phyloP scores from a whole-genome alignment of 2,113 vertebrate species.

The Trogon melanurus region DNA sequence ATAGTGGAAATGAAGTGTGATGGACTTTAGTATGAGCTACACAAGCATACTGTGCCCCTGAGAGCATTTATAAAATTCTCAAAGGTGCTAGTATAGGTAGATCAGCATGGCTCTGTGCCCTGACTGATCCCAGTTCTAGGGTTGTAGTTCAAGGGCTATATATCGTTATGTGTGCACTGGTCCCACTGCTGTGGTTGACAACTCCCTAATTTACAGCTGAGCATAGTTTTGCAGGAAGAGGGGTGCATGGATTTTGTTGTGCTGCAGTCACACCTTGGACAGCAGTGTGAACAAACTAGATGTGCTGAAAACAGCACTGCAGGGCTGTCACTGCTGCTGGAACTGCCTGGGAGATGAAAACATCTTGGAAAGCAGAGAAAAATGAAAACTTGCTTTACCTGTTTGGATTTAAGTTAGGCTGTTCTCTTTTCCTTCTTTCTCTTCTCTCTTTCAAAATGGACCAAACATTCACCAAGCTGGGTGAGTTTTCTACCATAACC shows the following conservation, averaged over 20 bases:
- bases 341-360: not conserved
- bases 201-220: not conserved
- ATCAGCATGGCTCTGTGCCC: not conserved
- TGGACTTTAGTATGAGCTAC: not conserved
- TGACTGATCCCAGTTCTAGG: not conserved
- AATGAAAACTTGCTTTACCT: not conserved
- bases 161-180: not conserved
- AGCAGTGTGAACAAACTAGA: not conserved
- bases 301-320: not conserved
- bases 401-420: not conserved
- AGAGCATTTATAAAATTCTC: not conserved
- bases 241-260: not conserved
- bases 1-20: not conserved
- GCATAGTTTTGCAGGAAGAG: fast-evolving
- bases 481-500: not conserved
- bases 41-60: not conserved
- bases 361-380: not conserved
- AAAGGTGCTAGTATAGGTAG: not conserved
- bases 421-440: not conserved
- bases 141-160: not conserved
- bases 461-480: not conserved
- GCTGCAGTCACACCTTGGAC: not conserved
- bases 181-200: not conserved
- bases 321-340: not conserved
- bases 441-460: not conserved